Percentiles rank a stretch among this genome's conserved stretches.
phyloP scores from a whole-genome alignment of 2,113 vertebrate species.

The Cariama cristata region DNA sequence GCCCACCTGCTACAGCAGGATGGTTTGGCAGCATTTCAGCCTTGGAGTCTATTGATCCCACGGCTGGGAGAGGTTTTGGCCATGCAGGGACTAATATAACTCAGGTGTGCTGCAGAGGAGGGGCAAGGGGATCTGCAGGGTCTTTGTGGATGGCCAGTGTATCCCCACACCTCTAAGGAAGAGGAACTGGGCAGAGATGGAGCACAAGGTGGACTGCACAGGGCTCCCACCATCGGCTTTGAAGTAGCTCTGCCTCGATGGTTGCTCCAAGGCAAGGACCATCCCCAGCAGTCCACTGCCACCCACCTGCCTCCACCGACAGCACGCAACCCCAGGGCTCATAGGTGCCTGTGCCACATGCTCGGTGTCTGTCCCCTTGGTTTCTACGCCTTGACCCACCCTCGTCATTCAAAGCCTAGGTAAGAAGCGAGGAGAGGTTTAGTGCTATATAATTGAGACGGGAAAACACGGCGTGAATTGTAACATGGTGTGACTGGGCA shows the following conservation, averaged over 20 bases:
- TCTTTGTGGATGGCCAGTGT: background rate
- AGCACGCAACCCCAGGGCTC: background rate
- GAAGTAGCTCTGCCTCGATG: background rate
- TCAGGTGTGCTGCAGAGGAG: background rate
- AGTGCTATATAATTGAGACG: fast-evolving
- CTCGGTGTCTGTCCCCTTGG: background rate
- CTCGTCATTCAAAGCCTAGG: background rate
- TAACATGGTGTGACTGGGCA: background rate
- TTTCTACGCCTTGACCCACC: background rate
- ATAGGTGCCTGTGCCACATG: fast-evolving
- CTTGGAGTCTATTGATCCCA: background rate
- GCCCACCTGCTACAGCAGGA: slow-evolving; percentile 34
- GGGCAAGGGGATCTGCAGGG: background rate
- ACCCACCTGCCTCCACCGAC: background rate
- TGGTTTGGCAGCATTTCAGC: background rate
- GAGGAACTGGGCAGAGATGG: background rate
- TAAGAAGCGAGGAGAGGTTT: background rate
- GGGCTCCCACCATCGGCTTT: background rate
- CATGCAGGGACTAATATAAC: background rate
- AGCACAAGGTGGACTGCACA: fast-evolving
- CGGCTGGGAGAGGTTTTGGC: background rate
- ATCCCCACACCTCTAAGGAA: background rate
- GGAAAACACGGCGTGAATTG: background rate
- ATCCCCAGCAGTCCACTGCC: background rate
- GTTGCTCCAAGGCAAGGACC: background rate